phyloP scores from a whole-genome alignment of 2,888 invertebrate species.

The Orthosia incerta region DNA sequence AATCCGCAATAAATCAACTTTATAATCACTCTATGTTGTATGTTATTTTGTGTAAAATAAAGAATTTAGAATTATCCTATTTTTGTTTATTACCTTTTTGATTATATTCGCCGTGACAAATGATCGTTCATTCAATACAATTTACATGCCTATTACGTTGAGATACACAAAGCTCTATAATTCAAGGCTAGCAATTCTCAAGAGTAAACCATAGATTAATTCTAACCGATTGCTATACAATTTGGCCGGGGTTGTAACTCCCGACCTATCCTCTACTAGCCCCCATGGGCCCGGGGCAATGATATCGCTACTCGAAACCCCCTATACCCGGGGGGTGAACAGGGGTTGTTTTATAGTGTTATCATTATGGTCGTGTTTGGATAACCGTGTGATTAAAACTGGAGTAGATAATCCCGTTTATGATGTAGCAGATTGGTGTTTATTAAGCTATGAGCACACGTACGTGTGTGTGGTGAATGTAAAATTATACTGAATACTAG shows the following conservation, averaged over 20 bases:
- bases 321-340: conserved; percentile 50
- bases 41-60: no score
- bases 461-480: neutral
- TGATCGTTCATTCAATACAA: neutral
- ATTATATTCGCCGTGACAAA: no score
- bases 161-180: conserved; percentile 23
- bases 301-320: conserved; percentile 59
- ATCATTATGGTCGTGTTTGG: conserved; percentile 49
- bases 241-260: conserved; percentile 52
- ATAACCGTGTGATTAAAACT: conserved; percentile 54
- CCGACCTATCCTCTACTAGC: conserved; percentile 51
- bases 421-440: conserved; percentile 27
- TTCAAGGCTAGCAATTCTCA: conserved; percentile 40
- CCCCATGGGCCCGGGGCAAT: conserved; percentile 58
- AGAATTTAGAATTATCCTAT: no score
- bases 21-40: no score
- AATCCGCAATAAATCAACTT: no score
- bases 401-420: conserved; percentile 36
- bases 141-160: conserved; percentile 5
- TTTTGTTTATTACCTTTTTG: neutral
- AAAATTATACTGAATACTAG: conserved; percentile 8
- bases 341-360: conserved; percentile 63
- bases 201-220: conserved; percentile 51
- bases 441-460: conserved; percentile 29
- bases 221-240: conserved; percentile 57